Base-by-base conservation (phyloP, 1,140 invertebrate species). In the Calephelis nemesis region DNA sequence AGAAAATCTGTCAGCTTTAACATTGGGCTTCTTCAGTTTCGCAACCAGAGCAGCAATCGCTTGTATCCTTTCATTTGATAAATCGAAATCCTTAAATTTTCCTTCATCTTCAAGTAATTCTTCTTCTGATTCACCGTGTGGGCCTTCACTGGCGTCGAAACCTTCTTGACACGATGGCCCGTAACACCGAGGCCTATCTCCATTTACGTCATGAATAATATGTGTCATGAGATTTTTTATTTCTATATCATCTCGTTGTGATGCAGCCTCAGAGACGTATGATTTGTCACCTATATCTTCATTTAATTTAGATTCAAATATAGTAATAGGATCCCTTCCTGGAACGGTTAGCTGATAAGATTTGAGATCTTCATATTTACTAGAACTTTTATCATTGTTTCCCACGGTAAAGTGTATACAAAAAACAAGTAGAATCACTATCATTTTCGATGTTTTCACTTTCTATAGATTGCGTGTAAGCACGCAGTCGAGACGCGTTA, bases 61-160 rank as follows among this genome's bases (percentile, higher is more conserved):
- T 72, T 93, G 87, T 9, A 92, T 67, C 19, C 85, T 78, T 70
- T 92, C 90, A 70, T 88, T 92, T 8, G 91, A 82, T 62, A 87
- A 76, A 64, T 90, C 85, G 68, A 90, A 91, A 73, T 90, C 87
- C 68, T 92, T 92, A 4, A 95, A 85, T 79, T 93, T 94, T n/a
- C 91, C 94, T 1, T 92, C 88, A 73, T 94, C 76, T 13, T 76
- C 94, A 30, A 93, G 90, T 67, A 93, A 87, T 72, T 94, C 93
- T 65, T 94, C 93, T 65, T 94, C 93, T 40, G 94, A 74, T 30
- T 93, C 92, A 39, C 93, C 92, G 8, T 91, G 86, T n/a, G 85
- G 85, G 8, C 85, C 82, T 67, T 82, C 74, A 42, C 75, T 75
- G 8, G 84, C 76, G 47, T 78, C 69, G 52, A 84, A 87, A 63